Evolutionary conservation across 1,140 invertebrate species (phyloP), one percentile per base, ranked within the genome.

Genomic region (Hesperophylax magnus): DNA sequence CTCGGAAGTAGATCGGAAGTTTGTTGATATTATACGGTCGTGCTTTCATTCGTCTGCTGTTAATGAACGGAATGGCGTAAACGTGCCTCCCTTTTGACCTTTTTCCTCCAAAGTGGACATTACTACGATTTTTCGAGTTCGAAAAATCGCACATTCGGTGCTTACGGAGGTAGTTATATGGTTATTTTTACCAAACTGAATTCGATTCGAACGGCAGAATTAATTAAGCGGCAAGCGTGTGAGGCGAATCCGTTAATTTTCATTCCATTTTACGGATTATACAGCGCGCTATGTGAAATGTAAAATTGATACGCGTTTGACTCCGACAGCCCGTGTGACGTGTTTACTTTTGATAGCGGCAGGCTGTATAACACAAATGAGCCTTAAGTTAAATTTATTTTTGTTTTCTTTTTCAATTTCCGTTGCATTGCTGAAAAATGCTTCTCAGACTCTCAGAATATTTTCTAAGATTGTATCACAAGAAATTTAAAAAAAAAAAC

Each of bases 41-140:
- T n/a, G 63, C 63, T 67, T 27, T 27, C 17, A 27, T 27, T 67
- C 63, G 63, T 67, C 63, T 39, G 63, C 63, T 67, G 63, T 67
- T 67, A 67, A 67, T 67, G 63, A 31, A 67, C 63, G 63, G 3
- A 31, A 67, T 31, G 63, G 63, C 63, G 27, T 9, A 31, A 22
- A 67, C 63, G 63, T 27, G 63, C 22, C 24, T 31, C 63, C 22
- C 1, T 31, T 67, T 31, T 31, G 24, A 67, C 63, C 63, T 31
- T 61, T 67, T 67, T 17, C 31, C 22, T 15, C 63, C 63, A 39
- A 67, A 67, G 31, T 31, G 63, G 31, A 67, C 63, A 67, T 27
- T 67, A n/a, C 17, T 22, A 17, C 63, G 24, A 20, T 61, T 24
- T 31, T 27, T 31, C 63, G 22, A 5, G 31, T 65, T 17, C 61